A percentile compares a stretch with the other conserved stretches of the same genome.
Evolutionary conservation across 2,797 vertebrate species (phyloP).

Genomic region (Tragelaphus oryx): DNA sequence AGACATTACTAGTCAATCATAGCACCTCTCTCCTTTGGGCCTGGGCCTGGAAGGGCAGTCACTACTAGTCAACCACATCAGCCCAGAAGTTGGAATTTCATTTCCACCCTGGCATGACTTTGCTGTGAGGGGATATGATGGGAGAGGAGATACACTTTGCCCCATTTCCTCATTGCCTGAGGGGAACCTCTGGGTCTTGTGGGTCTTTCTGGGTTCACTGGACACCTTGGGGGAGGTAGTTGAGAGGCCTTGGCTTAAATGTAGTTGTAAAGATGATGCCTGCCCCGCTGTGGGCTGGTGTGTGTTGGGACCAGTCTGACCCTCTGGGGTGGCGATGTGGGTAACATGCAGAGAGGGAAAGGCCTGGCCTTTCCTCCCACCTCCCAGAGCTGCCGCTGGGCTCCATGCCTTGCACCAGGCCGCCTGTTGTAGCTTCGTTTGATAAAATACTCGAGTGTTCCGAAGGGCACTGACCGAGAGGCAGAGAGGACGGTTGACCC

Average conservation of each 20-base stretch:
- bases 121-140: not conserved
- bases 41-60: not conserved
- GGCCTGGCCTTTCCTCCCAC: not conserved
- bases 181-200: not conserved
- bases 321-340: not conserved
- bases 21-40: not conserved
- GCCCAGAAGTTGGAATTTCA: not conserved
- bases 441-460: rapidly evolving
- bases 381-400: not conserved
- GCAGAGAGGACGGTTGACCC: not conserved
- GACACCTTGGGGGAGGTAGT: rapidly evolving
- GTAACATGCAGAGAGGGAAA: not conserved
- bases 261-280: too few relatives aligned
- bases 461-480: not conserved
- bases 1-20: not conserved
- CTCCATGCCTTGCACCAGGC: not conserved
- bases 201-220: not conserved
- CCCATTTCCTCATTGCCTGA: not conserved
- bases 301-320: not conserved
- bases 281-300: rapidly evolving
- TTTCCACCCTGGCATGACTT: not conserved
- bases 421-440: rapidly evolving
- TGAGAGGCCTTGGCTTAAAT: not conserved
- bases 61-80: rapidly evolving
- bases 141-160: not conserved